Evolutionary conservation across 2,797 vertebrate genomes (phyloP), one percentile per base, ranked within the genome.

Genomic region (Chelmon rostratus): DNA sequence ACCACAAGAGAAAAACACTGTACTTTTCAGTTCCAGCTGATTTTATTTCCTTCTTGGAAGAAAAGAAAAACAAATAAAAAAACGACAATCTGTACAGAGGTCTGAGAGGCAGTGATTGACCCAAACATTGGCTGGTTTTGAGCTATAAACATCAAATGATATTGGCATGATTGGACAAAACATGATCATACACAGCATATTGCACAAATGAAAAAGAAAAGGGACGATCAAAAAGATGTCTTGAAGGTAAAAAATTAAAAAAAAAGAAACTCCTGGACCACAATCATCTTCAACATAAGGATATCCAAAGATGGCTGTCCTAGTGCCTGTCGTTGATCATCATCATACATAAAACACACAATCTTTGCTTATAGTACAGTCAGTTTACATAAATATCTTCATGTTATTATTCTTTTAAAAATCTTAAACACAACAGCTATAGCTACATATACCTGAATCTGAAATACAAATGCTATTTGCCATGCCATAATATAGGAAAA

Each of bases 401-500:
- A 97, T 97, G 97, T 95, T 92, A 94, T 94, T 95, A 92, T 94
- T 95, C 90, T 94, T 93, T 97, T 97, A 92, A 92, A 94, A 96
- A 96, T 97, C 97, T 97, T 97, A 97, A 99, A 99, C 98, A 99
- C 98, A 98, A 99, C 98, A 98, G 97, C 97, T 99, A 97, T 93
- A 94, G 94, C 95, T 96, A 96, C 95, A 95, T 97, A 98, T 98
- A 99, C 97, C 98, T 98, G 98, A 99, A 96, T 96, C 94, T 94
- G 94, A 95, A 95, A 98, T 98, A 99, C 97, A 98, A 98, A 99
- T 97, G 97, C 98, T 99, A 98, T 98, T 96, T 97, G 97, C 97
- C 98, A 99, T 99, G 98, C 98, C 98, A 96, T 98, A 98, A 97
- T 97, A 98, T 98, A 99, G 97, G 98, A 98, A 99, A 99, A 99